Evolutionary conservation across 2,888 invertebrate genomes (phyloP), one percentile per base, ranked within the genome.

Genomic region (Temnothorax rugatulus): DNA sequence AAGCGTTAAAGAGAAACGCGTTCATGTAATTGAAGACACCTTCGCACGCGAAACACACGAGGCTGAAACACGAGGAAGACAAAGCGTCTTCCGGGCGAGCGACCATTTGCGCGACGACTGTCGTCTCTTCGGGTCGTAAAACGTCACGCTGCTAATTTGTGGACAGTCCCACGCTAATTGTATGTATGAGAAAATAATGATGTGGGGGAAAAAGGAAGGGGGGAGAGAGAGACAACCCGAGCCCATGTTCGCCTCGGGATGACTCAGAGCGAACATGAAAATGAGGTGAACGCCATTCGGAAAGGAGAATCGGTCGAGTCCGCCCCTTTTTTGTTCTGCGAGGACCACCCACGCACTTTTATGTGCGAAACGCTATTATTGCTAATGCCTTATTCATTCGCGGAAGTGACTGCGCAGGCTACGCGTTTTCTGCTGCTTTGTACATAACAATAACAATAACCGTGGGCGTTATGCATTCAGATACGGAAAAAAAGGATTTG

Each of bases 91-190:
- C 74, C 57, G 59, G 57, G 5, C 38, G 83, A 84, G 9, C 83
- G 77, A 21, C 75, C 75, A 77, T 89, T 85, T 79, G 85, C 74
- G 66, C 74, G 59, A 68, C 68, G 52, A 77, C 82, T 85, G 79
- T 81, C 87, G 84, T 87, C 84, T 74, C 81, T 71, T 74, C 81
- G 44, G 52, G 59, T 89, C 89, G 85, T 89, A 89, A 89, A 90
- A 59, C 68, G 69, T 66, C 63, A 68, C 57, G 84, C 21, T 41
- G 71, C 86, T 87, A 88, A 90, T 90, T 90, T 85, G 81, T 69
- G 73, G 68, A 41, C 86, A 83, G 84, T 84, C 90, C 86, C 86
- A 84, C 86, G 85, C 86, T 90, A 90, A 90, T 90, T 86, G 82
- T 84, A 89, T 84, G 89, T 89, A 90, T 84, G 88, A 89, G 86